phyloP scores from a whole-genome alignment of 2,797 vertebrate genomes.

The Scyliorhinus canicula region DNA sequence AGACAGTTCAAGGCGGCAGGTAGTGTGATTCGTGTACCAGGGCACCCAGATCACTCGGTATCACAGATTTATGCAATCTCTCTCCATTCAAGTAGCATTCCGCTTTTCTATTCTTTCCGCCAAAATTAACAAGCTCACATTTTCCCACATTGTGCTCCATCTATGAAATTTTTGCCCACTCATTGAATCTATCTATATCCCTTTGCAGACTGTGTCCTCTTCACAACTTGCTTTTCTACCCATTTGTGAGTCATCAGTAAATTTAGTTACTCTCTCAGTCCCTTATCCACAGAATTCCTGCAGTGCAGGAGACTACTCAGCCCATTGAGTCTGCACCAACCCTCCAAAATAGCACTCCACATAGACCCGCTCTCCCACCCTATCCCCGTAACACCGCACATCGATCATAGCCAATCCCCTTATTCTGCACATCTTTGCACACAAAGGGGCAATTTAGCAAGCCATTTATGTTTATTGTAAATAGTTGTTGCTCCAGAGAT shows the following conservation, averaged over 20 bases:
- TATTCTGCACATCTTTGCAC: too few species aligned
- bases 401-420: too few species aligned
- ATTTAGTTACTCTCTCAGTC: not conserved
- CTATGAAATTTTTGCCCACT: not conserved
- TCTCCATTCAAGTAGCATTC: not conserved
- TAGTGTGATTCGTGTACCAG: too few species aligned
- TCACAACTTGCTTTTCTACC: not conserved
- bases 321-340: too few species aligned
- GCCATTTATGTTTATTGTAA: too few species aligned
- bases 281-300: too few species aligned
- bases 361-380: too few species aligned
- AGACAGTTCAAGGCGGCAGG: not conserved
- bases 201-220: not conserved
- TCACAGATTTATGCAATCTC: too few species aligned
- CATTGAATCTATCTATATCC: not conserved
- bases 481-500: not conserved
- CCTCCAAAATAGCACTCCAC: too few species aligned
- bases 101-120: not conserved
- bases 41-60: not conserved
- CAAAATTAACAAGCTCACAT: not conserved
- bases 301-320: too few species aligned
- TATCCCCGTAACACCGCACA: too few species aligned
- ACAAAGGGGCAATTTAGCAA: too few species aligned
- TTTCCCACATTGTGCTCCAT: not conserved
- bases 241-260: not conserved